These are phyloP conservation scores for Sipunculus nudus DNA, from an alignment of 2,888 invertebrate species.

Conservation along the genomic window DNA sequence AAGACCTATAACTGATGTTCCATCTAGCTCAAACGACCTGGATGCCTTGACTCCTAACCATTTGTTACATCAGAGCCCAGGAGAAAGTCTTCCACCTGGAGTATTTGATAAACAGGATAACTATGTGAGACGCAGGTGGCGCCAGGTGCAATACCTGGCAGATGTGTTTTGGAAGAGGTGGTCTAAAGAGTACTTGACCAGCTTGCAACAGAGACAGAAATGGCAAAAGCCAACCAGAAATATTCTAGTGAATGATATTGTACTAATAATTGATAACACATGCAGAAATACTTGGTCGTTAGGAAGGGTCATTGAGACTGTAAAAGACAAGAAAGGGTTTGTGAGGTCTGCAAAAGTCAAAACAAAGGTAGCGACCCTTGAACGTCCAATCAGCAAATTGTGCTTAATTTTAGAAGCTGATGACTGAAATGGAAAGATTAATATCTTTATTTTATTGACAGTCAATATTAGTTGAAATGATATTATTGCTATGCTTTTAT, in stretches of 20 bases:
- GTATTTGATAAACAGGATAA: slow-evolving; percentile 17
- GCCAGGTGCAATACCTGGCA: slow-evolving; percentile 28
- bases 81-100: slow-evolving; percentile 15
- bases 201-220: slow-evolving; percentile 16
- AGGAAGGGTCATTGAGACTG: slow-evolving; percentile 1
- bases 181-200: slow-evolving; percentile 15
- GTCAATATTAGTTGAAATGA: too few species aligned
- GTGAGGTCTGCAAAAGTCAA: background rate
- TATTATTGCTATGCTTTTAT: too few species aligned
- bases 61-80: background rate
- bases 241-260: slow-evolving; percentile 13
- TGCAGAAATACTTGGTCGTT: slow-evolving; percentile 20
- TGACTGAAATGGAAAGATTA: too few species aligned
- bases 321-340: background rate
- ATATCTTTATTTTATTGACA: too few species aligned
- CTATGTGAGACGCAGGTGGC: slow-evolving; percentile 28
- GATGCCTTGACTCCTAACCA: background rate
- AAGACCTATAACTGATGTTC: background rate
- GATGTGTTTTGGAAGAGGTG: slow-evolving; percentile 28
- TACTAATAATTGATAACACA: slow-evolving; percentile 20
- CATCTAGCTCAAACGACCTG: background rate
- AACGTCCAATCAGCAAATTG: too few species aligned
- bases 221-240: slow-evolving; percentile 2
- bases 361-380: too few species aligned
- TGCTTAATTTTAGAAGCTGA: too few species aligned